A percentile compares a stretch with the other conserved stretches of the same genome.
Evolutionary conservation across 2,797 vertebrate species (phyloP).

Genomic region (Megaceryle alcyon): DNA sequence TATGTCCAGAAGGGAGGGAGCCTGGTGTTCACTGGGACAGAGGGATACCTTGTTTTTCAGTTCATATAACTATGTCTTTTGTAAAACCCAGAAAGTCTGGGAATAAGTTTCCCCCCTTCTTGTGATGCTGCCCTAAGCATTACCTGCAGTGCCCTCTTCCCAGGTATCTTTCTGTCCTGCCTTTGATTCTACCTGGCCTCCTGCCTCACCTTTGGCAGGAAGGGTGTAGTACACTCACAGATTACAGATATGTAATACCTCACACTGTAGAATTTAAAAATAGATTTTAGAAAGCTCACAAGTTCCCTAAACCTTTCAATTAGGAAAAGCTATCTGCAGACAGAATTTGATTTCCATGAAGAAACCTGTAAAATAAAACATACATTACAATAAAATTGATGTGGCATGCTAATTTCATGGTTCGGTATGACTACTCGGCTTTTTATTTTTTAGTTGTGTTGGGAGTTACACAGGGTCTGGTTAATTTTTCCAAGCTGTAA

Average conservation of each 20-base stretch:
- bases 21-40: neutral
- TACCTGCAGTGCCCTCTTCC: neutral
- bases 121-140: neutral
- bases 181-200: neutral
- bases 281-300: slow-evolving; percentile 72
- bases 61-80: neutral
- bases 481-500: neutral
- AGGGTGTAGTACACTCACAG: neutral
- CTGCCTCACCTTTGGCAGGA: neutral
- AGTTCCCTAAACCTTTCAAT: slow-evolving; percentile 81
- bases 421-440: neutral
- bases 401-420: neutral
- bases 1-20: neutral
- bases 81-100: neutral
- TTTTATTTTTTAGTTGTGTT: neutral
- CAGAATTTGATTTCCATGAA: slow-evolving; percentile 86
- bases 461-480: neutral
- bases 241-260: neutral
- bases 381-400: neutral
- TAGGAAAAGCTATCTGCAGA: slow-evolving; percentile 85
- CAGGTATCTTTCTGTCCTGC: neutral
- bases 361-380: slow-evolving; percentile 72
- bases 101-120: neutral
- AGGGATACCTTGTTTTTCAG: neutral
- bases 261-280: neutral